Evolutionary conservation across 2,888 invertebrate genomes (phyloP).

Genomic region (Pyrrhia umbra): DNA sequence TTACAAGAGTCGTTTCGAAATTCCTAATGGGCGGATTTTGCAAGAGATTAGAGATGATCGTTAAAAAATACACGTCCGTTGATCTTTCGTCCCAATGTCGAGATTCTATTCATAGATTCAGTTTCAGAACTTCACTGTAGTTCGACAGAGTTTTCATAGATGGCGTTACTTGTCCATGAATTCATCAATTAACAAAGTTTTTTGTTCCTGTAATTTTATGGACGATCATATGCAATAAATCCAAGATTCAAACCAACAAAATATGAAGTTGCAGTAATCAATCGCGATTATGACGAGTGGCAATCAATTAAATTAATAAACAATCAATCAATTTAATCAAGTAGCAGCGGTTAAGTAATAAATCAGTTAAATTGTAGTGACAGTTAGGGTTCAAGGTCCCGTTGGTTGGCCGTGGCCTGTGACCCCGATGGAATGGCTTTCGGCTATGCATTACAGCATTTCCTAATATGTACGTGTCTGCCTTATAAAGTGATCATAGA

Average conservation of each 20-base stretch:
- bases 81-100: constrained; percentile 41
- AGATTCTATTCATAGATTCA: constrained; percentile 54
- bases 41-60: constrained; percentile 16
- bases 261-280: constrained; percentile 29
- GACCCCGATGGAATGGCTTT: constrained; percentile 55
- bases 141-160: constrained; percentile 42
- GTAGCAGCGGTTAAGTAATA: constrained; percentile 53
- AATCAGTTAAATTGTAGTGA: constrained; percentile 57
- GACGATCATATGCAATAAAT: constrained; percentile 4
- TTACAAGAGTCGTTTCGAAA: constrained; percentile 25
- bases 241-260: constrained; percentile 37
- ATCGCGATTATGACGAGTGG: constrained; percentile 28
- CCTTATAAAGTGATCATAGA: constrained; percentile 16
- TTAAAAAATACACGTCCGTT: constrained; percentile 37
- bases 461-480: constrained; percentile 49
- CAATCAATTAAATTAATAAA: constrained; percentile 50
- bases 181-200: background rate
- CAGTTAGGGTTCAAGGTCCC: constrained; percentile 67
- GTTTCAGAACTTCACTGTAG: constrained; percentile 39
- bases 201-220: background rate
- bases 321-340: constrained; percentile 56
- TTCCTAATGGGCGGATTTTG: constrained; percentile 28
- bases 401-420: constrained; percentile 58
- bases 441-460: constrained; percentile 53
- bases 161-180: constrained; percentile 47